Evolutionary conservation across 2,888 invertebrate species (phyloP), one percentile per base, ranked within the genome.

Genomic region (Malthinus seriepunctatus): DNA sequence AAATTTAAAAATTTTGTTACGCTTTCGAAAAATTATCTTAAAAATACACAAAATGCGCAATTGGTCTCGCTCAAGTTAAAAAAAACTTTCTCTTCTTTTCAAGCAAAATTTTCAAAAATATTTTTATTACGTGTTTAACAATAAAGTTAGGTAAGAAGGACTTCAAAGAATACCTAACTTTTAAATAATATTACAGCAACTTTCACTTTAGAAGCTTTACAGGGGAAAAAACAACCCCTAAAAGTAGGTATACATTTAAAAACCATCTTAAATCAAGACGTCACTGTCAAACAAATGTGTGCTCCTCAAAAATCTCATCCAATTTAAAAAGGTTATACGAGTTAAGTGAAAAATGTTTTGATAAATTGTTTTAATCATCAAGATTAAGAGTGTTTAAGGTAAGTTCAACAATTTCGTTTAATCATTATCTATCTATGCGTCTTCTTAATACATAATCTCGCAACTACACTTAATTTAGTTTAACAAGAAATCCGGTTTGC

Each of bases 1-100:
- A 15, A 9, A 15, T 23, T n/a, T n/a, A 39, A 39, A 39, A 15
- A 15, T 39, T 10, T 37, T 39, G 15, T 39, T 11, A 14, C 39
- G 9, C 9, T 23, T 12, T 8, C 9, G 10, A 39, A 39, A 37
- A 42, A 15, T 14, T 23, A 15, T 42, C 39, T 42, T 9, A n/a
- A 42, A 42, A 42, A 15, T 23, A 42, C 4, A 42, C 39, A 15
- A 42, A 42, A 42, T 15, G 23, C 33, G 44, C 33, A 52, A 52
- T 52, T 46, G 37, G 52, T 52, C 12, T 52, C 52, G 37, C 46
- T 45, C 46, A 14, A 33, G 12, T 23, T n/a, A n/a, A 35, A 11
- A 49, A 42, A 62, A 62, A 64, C 67, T 66, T 67, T 68, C 66
- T 63, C 64, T 64, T 64, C 55, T 37, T 37, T 55, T 55, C n/a